These are phyloP conservation scores for Malaclemys terrapin DNA, from an alignment of 2,113 vertebrate genomes.

Conservation along the genomic window DNA sequence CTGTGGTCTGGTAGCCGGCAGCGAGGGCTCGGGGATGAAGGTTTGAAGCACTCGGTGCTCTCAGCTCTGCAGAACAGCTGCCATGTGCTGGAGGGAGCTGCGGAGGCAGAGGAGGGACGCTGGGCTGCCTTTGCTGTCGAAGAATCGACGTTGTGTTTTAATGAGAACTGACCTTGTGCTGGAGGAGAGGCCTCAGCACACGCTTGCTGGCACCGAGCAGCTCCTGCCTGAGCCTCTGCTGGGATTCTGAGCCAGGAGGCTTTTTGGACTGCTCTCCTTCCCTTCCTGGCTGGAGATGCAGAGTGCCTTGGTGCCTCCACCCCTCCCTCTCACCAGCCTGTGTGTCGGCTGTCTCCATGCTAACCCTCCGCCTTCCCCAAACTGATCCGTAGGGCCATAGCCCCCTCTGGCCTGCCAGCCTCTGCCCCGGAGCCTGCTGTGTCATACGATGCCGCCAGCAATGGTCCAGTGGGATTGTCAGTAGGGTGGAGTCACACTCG, in stretches of 20 bases:
- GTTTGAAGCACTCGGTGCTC: not conserved
- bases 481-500: not conserved
- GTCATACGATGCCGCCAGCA: fast-evolving
- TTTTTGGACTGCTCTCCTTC: not conserved
- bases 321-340: too few species aligned
- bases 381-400: fast-evolving
- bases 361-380: fast-evolving
- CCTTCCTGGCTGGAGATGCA: not conserved
- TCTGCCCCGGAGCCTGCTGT: fast-evolving
- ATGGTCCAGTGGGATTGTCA: not conserved
- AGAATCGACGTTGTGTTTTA: not conserved
- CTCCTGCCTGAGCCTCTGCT: fast-evolving
- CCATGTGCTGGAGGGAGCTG: not conserved
- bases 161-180: not conserved
- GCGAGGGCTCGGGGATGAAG: fast-evolving
- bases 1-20: not conserved
- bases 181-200: not conserved
- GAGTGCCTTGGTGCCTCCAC: too few species aligned
- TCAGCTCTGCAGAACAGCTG: not conserved
- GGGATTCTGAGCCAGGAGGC: not conserved
- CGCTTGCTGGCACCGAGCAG: fast-evolving
- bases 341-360: fast-evolving
- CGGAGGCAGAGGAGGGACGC: not conserved
- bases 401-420: not conserved
- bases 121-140: not conserved